phyloP scores from a whole-genome alignment of 2,888 invertebrate genomes.

The Pseudococcus viburni region DNA sequence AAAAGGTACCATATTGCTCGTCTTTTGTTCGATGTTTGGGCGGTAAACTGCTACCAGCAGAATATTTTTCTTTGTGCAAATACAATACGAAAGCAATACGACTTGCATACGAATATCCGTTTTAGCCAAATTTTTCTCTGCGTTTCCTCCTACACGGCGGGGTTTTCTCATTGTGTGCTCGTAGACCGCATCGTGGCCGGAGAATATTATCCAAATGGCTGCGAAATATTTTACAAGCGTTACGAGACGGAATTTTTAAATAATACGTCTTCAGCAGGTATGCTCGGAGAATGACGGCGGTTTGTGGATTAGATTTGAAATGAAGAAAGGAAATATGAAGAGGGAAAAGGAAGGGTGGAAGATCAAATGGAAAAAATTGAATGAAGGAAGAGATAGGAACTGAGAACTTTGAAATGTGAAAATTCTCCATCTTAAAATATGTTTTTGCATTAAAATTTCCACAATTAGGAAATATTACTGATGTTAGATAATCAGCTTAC shows the following conservation, averaged over 20 bases:
- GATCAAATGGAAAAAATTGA: too few species aligned
- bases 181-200: not conserved
- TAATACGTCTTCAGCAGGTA: not conserved
- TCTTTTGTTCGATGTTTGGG: slow-evolving; percentile 36
- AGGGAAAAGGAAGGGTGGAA: too few species aligned
- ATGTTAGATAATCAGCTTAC: too few species aligned
- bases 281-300: not conserved
- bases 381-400: too few species aligned
- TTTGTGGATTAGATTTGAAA: too few species aligned
- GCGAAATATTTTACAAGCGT: not conserved
- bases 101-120: slow-evolving; percentile 39
- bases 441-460: too few species aligned
- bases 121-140: slow-evolving; percentile 9
- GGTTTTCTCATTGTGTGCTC: not conserved
- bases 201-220: slow-evolving; percentile 3
- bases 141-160: not conserved
- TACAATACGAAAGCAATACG: slow-evolving; percentile 16
- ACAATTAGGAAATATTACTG: too few species aligned
- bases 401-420: too few species aligned
- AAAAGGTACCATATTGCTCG: slow-evolving; percentile 35
- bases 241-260: not conserved
- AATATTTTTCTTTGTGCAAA: not conserved
- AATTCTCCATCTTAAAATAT: too few species aligned
- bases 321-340: too few species aligned
- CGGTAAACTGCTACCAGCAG: not conserved